Conservation (phyloP, 1,140 invertebrate species). For the Neoseiulus cucumeris region DNA sequence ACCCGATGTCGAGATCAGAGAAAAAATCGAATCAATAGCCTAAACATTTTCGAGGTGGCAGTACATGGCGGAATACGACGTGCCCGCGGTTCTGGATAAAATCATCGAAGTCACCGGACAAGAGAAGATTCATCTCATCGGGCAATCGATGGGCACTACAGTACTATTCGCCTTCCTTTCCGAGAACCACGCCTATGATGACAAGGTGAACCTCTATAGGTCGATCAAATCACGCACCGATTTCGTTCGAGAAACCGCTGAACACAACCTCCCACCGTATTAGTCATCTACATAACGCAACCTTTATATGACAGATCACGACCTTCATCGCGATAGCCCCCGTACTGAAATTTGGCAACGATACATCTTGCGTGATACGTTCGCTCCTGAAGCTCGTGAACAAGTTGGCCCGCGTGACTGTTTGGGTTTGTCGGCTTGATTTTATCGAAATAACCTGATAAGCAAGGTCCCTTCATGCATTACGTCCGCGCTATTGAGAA, state of each 20-base stretch:
- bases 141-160: conserved; percentile 47
- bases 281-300: not conserved
- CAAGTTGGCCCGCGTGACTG: not conserved
- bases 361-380: not conserved
- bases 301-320: not conserved
- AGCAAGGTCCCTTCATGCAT: no score
- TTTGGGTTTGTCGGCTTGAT: not conserved
- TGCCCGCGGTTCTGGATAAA: conserved; percentile 42
- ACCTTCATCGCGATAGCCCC: not conserved
- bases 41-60: conserved; percentile 32
- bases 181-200: conserved; percentile 39
- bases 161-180: conserved; percentile 34
- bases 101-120: conserved; percentile 34
- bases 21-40: no score
- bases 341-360: not conserved
- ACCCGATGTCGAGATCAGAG: no score
- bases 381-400: not conserved
- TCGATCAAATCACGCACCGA: not conserved
- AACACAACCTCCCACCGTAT: not conserved
- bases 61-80: conserved; percentile 39
- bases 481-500: no score
- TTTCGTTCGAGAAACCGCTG: not conserved
- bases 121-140: conserved; percentile 40
- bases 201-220: conserved; percentile 28
- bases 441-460: not conserved